Conservation (phyloP, 2,797 vertebrate species). For the Pterois miles region DNA sequence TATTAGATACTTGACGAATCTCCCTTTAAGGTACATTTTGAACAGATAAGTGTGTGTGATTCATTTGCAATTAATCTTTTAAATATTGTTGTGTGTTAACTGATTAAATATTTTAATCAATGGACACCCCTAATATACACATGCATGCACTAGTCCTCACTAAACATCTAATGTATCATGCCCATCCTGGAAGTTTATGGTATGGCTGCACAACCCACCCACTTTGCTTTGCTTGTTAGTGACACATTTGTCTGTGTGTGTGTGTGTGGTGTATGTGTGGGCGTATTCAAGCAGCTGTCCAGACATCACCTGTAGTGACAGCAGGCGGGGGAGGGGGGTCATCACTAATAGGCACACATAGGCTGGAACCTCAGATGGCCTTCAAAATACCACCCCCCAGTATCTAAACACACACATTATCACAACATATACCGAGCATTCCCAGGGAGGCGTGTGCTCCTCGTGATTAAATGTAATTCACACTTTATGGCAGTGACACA, state of each 20-base stretch:
- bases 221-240: slow-evolving; percentile 20
- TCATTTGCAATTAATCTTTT: too few relatives aligned
- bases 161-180: not conserved
- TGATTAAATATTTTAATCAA: too few relatives aligned
- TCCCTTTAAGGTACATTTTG: too few relatives aligned
- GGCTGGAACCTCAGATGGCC: slow-evolving; percentile 19
- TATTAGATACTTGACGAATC: too few relatives aligned
- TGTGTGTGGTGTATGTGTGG: slow-evolving; percentile 13
- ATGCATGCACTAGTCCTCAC: not conserved
- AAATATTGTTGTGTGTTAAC: too few relatives aligned
- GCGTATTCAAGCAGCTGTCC: slow-evolving; percentile 50
- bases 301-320: slow-evolving; percentile 53
- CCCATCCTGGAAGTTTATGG: not conserved
- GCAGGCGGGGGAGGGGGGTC: slow-evolving; percentile 17
- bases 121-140: not conserved
- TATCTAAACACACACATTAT: not conserved
- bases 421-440: slow-evolving; percentile 9
- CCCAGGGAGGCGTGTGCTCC: slow-evolving; percentile 20
- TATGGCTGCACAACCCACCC: slow-evolving; percentile 23
- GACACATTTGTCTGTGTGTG: slow-evolving; percentile 19
- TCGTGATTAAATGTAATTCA: slow-evolving; percentile 43
- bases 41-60: not conserved
- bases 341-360: slow-evolving; percentile 25
- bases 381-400: slow-evolving; percentile 7
- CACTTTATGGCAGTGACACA: slow-evolving; percentile 11